Percentiles rank a stretch among this genome's conserved stretches.
Evolutionary conservation across 2,797 vertebrate species (phyloP).

Genomic region (Dipus sagitta): DNA sequence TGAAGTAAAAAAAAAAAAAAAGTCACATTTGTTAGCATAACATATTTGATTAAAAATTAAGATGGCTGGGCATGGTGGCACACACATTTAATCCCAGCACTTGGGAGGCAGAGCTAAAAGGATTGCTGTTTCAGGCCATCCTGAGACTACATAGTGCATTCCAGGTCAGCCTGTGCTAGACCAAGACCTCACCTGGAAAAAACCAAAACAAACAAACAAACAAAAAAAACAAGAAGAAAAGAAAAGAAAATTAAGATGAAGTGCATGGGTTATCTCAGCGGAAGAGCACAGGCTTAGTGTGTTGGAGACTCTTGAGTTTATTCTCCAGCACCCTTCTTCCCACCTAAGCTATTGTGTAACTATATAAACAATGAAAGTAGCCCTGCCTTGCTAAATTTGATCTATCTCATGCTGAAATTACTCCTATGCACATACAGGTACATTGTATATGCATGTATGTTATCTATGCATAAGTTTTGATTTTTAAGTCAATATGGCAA

Average conservation of each 20-base stretch:
- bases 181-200: too few species aligned
- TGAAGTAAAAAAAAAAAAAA: background rate
- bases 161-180: too few species aligned
- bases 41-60: slow-evolving; percentile 32
- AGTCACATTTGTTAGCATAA: background rate
- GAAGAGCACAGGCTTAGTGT: too few species aligned
- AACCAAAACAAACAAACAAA: too few species aligned
- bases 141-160: too few species aligned
- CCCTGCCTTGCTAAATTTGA: background rate
- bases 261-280: background rate
- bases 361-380: background rate
- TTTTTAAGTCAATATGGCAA: background rate
- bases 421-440: background rate
- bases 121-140: too few species aligned
- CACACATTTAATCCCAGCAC: too few species aligned
- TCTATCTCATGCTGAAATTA: slow-evolving; percentile 5
- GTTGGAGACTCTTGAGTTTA: too few species aligned
- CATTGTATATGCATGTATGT: background rate
- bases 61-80: background rate
- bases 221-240: too few species aligned
- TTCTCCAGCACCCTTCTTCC: background rate
- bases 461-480: background rate
- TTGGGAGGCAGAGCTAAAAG: too few species aligned
- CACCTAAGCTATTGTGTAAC: background rate
- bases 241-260: background rate